Conservation (phyloP, 2,113 vertebrate genomes). For the Toxostoma redivivum region DNA sequence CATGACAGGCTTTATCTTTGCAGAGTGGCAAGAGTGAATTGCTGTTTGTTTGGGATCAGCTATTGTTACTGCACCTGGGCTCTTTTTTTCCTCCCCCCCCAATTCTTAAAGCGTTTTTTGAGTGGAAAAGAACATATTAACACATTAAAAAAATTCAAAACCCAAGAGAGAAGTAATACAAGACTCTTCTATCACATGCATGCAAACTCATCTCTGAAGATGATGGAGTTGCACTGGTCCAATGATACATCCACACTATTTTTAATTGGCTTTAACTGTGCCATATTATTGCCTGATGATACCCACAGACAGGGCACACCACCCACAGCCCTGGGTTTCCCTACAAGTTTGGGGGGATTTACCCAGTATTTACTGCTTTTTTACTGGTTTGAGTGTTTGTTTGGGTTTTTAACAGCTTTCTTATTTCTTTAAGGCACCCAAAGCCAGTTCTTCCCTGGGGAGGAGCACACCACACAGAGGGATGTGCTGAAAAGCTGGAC, state of each 20-base stretch:
- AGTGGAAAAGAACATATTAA: neutral
- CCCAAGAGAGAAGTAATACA: neutral
- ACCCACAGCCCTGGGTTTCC: neutral
- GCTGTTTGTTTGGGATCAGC: slow-evolving; percentile 64
- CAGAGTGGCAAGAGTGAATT: slow-evolving; percentile 39
- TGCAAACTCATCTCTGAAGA: neutral
- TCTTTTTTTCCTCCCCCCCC: neutral
- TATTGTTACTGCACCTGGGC: slow-evolving; percentile 59
- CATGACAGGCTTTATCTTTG: slow-evolving; percentile 66
- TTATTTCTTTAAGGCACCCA: neutral
- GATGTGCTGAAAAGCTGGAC: neutral
- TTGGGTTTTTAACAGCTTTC: neutral
- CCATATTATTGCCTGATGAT: neutral
- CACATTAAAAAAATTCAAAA: neutral
- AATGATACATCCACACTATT: neutral
- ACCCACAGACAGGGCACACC: neutral
- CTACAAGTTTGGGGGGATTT: too few species aligned
- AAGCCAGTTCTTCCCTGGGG: neutral
- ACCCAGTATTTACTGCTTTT: neutral
- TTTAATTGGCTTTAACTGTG: neutral
- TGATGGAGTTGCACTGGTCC: neutral
- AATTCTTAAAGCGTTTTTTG: neutral
- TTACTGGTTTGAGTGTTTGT: neutral
- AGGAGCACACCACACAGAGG: neutral
- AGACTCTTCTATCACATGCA: neutral